Conservation (phyloP, 2,797 vertebrate genomes). For the Manis pentadactyla region DNA sequence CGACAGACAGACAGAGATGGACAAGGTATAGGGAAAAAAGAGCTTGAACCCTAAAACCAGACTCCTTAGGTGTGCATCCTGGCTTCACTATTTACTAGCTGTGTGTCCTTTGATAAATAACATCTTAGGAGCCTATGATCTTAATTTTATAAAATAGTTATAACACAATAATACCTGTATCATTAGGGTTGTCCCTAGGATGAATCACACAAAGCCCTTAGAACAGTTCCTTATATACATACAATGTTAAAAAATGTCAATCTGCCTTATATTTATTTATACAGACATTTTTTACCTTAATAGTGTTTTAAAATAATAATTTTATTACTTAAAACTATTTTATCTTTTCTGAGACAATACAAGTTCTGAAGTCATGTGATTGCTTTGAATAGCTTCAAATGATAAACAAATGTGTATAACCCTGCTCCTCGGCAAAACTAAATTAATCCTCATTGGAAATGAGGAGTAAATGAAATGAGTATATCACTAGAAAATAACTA, state of each 20-base stretch:
- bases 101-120: not conserved
- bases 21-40: not conserved
- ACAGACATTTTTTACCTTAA: not conserved
- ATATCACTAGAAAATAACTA: slow-evolving; percentile 5
- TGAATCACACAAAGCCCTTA: not conserved
- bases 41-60: not conserved
- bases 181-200: not conserved
- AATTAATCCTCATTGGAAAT: not conserved
- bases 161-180: not conserved
- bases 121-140: not conserved
- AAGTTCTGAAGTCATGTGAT: not conserved
- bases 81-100: not conserved
- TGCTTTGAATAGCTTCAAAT: not conserved
- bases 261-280: not conserved
- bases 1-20: fast-evolving
- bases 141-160: not conserved
- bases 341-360: not conserved
- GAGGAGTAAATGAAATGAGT: not conserved
- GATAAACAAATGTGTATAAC: not conserved
- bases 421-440: not conserved
- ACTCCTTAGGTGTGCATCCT: not conserved
- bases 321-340: not conserved
- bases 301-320: not conserved
- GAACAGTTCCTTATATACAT: not conserved
- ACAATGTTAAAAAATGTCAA: not conserved